Evolutionary conservation across 2,888 invertebrate species (phyloP).

Genomic region (Drosophila robusta): DNA sequence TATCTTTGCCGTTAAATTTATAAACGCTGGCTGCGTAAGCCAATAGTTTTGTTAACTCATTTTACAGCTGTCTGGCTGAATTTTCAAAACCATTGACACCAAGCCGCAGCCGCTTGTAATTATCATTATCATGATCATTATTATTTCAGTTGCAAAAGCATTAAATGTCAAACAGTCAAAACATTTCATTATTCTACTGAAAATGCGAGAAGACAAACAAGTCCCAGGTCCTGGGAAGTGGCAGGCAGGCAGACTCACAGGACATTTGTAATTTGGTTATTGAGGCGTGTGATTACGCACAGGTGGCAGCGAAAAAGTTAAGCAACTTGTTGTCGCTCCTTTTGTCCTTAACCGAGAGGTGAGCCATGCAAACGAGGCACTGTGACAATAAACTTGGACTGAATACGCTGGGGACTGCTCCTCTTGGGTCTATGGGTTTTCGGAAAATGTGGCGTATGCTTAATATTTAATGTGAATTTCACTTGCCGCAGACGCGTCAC

Average conservation of each 20-base stretch:
- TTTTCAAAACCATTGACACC: not conserved
- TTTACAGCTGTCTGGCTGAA: not conserved
- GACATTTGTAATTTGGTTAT: slow-evolving; percentile 59
- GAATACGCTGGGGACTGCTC: not conserved
- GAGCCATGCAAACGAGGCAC: too few species aligned
- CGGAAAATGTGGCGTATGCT: slow-evolving; percentile 22
- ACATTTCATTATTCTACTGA: slow-evolving; percentile 28
- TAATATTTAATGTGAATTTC: slow-evolving; percentile 26
- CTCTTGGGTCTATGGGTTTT: not conserved
- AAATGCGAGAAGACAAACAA: slow-evolving; percentile 3
- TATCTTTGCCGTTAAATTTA: too few species aligned
- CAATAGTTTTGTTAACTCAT: not conserved
- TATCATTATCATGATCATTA: slow-evolving; percentile 9
- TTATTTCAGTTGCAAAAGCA: slow-evolving; percentile 24
- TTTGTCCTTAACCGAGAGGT: not conserved
- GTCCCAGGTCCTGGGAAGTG: slow-evolving; percentile 11
- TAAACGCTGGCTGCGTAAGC: not conserved
- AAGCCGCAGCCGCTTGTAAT: slow-evolving; percentile 12
- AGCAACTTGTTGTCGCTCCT: slow-evolving; percentile 12
- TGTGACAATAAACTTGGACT: not conserved
- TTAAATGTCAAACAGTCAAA: slow-evolving; percentile 59
- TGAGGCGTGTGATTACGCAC: slow-evolving; percentile 53
- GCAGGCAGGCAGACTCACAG: slow-evolving; percentile 8
- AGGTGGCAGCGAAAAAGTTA: slow-evolving; percentile 40
- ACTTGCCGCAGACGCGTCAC: slow-evolving; percentile 14